Evolutionary conservation across 2,113 vertebrate genomes (phyloP).

Genomic region (Megaleporinus macrocephalus): DNA sequence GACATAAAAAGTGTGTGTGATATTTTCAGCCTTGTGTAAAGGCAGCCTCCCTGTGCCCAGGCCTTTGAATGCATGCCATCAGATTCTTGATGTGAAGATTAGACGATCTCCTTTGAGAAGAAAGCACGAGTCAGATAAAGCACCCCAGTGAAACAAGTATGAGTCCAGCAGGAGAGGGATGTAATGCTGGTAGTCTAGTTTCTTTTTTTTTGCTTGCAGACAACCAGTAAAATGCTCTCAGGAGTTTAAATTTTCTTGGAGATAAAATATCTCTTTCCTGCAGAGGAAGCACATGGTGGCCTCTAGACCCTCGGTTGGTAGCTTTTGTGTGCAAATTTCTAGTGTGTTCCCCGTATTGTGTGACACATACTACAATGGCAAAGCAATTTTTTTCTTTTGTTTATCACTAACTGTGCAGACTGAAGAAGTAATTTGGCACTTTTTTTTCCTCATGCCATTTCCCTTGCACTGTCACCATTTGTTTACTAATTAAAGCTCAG

Average conservation of each 20-base stretch:
- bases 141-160: constrained; percentile 10
- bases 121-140: constrained; percentile 13
- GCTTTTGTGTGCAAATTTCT: background rate
- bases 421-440: background rate
- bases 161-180: background rate
- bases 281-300: background rate
- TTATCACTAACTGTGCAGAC: background rate
- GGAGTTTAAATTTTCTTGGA: background rate
- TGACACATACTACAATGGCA: background rate
- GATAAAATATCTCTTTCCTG: background rate
- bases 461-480: background rate
- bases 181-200: background rate
- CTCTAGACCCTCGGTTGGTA: background rate
- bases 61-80: constrained; percentile 34
- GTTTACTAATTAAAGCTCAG: background rate
- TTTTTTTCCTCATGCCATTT: constrained; percentile 4
- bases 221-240: background rate
- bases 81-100: constrained; percentile 16
- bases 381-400: background rate
- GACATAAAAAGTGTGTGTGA: background rate
- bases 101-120: constrained; percentile 1
- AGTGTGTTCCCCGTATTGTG: background rate
- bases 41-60: background rate
- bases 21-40: constrained; percentile 9
- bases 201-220: background rate